phyloP scores from a whole-genome alignment of 2,888 invertebrate species.

The Druceiella hillmani region DNA sequence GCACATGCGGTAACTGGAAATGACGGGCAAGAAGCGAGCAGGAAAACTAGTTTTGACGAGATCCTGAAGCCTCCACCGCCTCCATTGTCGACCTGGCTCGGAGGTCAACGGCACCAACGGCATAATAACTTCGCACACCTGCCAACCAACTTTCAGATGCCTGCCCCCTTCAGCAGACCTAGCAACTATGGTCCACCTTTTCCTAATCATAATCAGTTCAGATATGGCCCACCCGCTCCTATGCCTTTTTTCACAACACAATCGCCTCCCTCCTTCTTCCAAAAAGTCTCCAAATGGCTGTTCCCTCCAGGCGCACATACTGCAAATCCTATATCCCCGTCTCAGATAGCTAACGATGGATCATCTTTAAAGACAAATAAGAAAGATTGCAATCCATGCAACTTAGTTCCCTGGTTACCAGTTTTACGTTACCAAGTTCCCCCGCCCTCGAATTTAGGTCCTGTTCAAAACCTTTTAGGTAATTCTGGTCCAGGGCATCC shows the following conservation, averaged over 20 bases:
- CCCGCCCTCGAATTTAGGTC: constrained; percentile 33
- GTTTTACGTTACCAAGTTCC: constrained; percentile 50
- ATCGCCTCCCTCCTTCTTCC: constrained; percentile 49
- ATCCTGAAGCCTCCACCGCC: constrained; percentile 44
- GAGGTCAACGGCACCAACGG: constrained; percentile 33
- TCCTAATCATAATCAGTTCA: constrained; percentile 29
- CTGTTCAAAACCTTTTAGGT: too few relatives aligned
- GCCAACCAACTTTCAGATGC: constrained; percentile 40
- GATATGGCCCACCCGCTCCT: constrained; percentile 42
- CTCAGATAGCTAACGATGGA: too few relatives aligned
- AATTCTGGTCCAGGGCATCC: too few relatives aligned
- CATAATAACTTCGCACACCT: constrained; percentile 35
- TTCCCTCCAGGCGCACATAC: constrained; percentile 56
- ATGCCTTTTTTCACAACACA: constrained; percentile 42
- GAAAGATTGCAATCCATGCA: constrained; percentile 70
- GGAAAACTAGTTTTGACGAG: constrained; percentile 36
- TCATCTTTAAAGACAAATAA: constrained; percentile 32
- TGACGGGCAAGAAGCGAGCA: constrained; percentile 31
- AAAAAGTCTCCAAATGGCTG: constrained; percentile 56
- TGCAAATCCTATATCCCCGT: too few relatives aligned
- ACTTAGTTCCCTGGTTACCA: constrained; percentile 78
- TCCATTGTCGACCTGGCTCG: constrained; percentile 30
- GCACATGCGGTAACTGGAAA: too few relatives aligned
- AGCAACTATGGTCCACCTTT: constrained; percentile 34
- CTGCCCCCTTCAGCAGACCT: constrained; percentile 45